Base-by-base conservation (phyloP, 1,140 invertebrate species). In the Listronotus oregonensis region DNA sequence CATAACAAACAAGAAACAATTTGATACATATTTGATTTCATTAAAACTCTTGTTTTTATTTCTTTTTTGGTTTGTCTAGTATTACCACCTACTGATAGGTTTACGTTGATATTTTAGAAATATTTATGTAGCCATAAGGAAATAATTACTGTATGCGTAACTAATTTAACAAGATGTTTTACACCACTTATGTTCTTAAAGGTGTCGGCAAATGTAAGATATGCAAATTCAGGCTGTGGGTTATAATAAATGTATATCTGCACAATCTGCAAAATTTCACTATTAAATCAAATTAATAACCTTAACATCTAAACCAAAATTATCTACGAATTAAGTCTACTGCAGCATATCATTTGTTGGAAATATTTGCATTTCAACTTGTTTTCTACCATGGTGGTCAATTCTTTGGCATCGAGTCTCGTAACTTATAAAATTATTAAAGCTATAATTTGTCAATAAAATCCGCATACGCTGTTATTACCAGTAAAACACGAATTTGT, bases 11-110 rank as follows among this genome's bases (percentile, higher is more conserved):
- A 32, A 56, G 18, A 37, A 54, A 54, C 17, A 57, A 18, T 18
- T 31, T 42, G 55, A 57, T 57, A 57, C 15, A 44, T 14, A 42
- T 31, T 42, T 57, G 39, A 43, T 57, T 57, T 57, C 14, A 43
- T 57, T 57, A 44, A 57, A 31, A 17, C 10, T 14, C 31, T 31
- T 27, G 18, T 51, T 51, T 51, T 51, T 34, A n/a, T 12, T 51
- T 14, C 49, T 12, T 51, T 10, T 51, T 34, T 51, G n/a, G n/a
- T 51, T 51, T 51, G 21, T 51, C 21, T 31, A 31, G 21, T 34
- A 11, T 34, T 51, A 27, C 21, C 49, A 12, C 31, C 49, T 31
- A 34, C 49, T 27, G 8, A 8, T 14, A 47, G 21, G 21, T 27
- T 27, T 27, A 27, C 21, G 21, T 17, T 43, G 21, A 27, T 43